Evolutionary conservation across 2,888 invertebrate genomes (phyloP).

Genomic region (Carabus problematicus): DNA sequence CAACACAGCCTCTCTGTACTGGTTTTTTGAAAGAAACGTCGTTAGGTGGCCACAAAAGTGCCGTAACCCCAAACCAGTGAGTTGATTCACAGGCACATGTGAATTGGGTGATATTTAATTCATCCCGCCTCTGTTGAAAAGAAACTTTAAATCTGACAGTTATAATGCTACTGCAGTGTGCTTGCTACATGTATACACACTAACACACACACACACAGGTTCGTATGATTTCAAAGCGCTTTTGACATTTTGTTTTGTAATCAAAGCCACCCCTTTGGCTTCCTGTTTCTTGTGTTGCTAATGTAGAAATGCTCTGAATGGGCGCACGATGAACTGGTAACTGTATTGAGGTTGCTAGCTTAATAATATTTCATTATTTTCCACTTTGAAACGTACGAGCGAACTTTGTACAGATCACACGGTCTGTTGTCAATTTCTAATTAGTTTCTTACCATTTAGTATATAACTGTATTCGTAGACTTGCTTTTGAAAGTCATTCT

Average conservation of each 20-base stretch:
- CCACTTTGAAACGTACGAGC: no score
- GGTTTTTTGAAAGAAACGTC: slow-evolving; percentile 25
- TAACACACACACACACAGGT: no score
- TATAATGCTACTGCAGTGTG: slow-evolving; percentile 22
- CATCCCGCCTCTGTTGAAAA: slow-evolving; percentile 30
- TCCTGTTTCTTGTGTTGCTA: slow-evolving; percentile 47
- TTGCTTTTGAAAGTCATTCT: no score
- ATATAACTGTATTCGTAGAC: no score
- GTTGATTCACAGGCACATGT: background rate
- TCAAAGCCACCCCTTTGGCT: slow-evolving; percentile 48
- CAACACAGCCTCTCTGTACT: slow-evolving; percentile 1
- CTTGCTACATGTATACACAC: slow-evolving; percentile 23
- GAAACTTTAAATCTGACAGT: slow-evolving; percentile 39
- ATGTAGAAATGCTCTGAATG: slow-evolving; percentile 28
- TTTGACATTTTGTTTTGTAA: slow-evolving; percentile 44
- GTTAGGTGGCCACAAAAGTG: slow-evolving; percentile 40
- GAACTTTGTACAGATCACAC: no score
- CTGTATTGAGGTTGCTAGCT: slow-evolving; percentile 6
- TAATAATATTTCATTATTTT: background rate
- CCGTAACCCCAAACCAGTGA: slow-evolving; percentile 20
- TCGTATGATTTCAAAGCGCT: slow-evolving; percentile 32
- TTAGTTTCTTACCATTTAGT: no score
- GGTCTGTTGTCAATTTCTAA: no score
- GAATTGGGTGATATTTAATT: slow-evolving; percentile 23
- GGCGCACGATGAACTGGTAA: slow-evolving; percentile 7